These are phyloP conservation scores for Vanacampus margaritifer DNA, from an alignment of 2,113 vertebrate species.

Conservation along the genomic window DNA sequence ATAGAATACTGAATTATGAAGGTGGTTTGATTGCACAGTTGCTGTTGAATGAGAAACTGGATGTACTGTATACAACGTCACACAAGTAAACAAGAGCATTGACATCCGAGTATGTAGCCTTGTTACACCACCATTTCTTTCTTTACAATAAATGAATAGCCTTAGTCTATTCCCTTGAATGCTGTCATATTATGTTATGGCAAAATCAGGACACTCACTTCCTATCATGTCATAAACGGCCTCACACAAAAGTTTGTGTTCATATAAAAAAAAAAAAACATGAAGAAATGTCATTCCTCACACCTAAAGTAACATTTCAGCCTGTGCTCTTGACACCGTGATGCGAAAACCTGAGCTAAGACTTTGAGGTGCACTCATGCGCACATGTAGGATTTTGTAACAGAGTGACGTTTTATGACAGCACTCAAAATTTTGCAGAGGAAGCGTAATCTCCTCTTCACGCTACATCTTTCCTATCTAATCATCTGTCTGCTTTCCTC, in stretches of 20 bases:
- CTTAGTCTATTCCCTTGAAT: background rate
- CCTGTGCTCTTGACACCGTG: constrained; percentile 43
- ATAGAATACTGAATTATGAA: too few relatives aligned
- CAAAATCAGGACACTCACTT: background rate
- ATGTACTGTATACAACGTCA: background rate
- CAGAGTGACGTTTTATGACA: constrained; percentile 50
- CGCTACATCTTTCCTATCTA: constrained; percentile 13
- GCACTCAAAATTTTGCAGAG: constrained; percentile 59
- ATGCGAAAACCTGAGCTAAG: constrained; percentile 45
- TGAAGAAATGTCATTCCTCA: constrained; percentile 7
- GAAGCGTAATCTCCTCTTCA: constrained; percentile 23
- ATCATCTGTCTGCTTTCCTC: constrained; percentile 25
- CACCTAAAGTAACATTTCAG: background rate
- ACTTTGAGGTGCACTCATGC: constrained; percentile 17
- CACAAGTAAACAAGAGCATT: background rate
- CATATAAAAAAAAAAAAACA: background rate
- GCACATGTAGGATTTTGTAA: constrained; percentile 23
- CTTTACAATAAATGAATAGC: background rate
- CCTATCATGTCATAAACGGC: background rate
- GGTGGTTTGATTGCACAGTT: too few relatives aligned
- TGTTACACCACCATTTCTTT: background rate
- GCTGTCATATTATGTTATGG: background rate
- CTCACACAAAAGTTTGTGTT: background rate
- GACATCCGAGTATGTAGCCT: background rate
- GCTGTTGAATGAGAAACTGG: background rate